phyloP scores from a whole-genome alignment of 1,140 invertebrate genomes.

The Pogonognathellus flavescens region DNA sequence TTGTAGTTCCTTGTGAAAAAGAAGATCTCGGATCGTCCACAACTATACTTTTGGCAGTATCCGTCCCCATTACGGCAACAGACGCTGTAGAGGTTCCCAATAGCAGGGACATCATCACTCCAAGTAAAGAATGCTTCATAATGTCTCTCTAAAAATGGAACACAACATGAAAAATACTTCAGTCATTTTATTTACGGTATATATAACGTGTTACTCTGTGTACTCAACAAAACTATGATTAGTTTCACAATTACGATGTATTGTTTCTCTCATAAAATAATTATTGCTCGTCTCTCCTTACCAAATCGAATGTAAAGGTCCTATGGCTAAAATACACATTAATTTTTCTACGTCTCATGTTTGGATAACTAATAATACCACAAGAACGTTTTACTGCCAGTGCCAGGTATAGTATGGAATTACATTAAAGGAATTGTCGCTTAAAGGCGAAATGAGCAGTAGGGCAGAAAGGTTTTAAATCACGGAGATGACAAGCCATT shows the following conservation, averaged over 20 bases:
- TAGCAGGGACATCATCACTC: slow-evolving; percentile 4
- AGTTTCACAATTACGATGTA: too few species aligned
- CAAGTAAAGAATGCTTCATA: slow-evolving; percentile 19
- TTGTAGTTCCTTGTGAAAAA: slow-evolving; percentile 17
- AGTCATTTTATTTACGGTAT: too few species aligned
- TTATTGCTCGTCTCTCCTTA: too few species aligned
- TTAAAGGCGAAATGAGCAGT: background rate
- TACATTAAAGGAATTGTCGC: slow-evolving; percentile 10
- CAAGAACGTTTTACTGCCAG: too few species aligned
- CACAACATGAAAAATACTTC: too few species aligned
- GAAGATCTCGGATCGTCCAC: slow-evolving; percentile 44
- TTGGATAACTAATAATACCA: too few species aligned
- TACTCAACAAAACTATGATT: too few species aligned
- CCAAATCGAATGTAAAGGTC: too few species aligned
- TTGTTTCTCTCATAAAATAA: too few species aligned
- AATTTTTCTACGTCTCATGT: too few species aligned
- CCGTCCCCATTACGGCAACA: slow-evolving; percentile 19
- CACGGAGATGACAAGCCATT: background rate
- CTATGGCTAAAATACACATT: too few species aligned
- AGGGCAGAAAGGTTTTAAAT: background rate
- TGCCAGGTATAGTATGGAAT: background rate
- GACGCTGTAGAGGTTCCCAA: slow-evolving; percentile 5
- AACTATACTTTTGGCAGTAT: slow-evolving; percentile 26
- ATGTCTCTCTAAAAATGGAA: background rate
- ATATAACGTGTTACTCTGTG: too few species aligned